Evolutionary conservation across 1,140 invertebrate genomes (phyloP).

Genomic region (Diorhabda carinulata): DNA sequence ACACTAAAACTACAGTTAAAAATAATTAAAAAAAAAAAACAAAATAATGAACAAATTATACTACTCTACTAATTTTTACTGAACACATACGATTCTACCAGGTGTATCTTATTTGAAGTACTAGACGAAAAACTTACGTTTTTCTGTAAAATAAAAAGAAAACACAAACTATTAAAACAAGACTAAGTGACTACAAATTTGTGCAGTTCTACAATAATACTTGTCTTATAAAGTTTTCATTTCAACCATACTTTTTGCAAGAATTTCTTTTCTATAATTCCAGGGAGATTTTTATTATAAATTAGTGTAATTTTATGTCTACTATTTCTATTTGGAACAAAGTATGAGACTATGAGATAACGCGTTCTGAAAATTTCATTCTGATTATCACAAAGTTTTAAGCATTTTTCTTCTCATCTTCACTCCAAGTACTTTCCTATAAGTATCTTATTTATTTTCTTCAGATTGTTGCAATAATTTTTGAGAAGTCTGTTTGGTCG

Average conservation of each 20-base stretch:
- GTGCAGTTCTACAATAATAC: not conserved
- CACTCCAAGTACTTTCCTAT: too few relatives aligned
- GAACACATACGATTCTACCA: constrained; percentile 27
- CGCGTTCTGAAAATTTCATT: too few relatives aligned
- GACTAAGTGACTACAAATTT: not conserved
- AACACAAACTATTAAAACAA: constrained; percentile 22
- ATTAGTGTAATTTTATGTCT: too few relatives aligned
- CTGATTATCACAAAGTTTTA: too few relatives aligned
- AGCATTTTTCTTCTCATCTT: too few relatives aligned
- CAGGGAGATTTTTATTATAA: too few relatives aligned
- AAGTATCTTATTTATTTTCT: too few relatives aligned
- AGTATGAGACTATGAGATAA: too few relatives aligned
- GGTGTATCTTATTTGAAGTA: constrained; percentile 8
- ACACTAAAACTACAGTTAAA: not conserved
- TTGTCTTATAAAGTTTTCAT: not conserved
- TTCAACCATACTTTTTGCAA: not conserved
- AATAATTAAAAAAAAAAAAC: not conserved
- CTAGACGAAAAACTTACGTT: constrained; percentile 35
- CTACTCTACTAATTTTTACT: not conserved
- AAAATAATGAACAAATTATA: not conserved
- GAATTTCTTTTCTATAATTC: too few relatives aligned
- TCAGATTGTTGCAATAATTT: too few relatives aligned
- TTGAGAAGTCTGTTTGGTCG: too few relatives aligned
- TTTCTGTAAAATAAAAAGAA: constrained; percentile 33
- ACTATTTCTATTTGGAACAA: too few relatives aligned